These are phyloP conservation scores for Pyrocephalus nanus DNA, from an alignment of 2,797 vertebrate genomes.

Conservation along the genomic window DNA sequence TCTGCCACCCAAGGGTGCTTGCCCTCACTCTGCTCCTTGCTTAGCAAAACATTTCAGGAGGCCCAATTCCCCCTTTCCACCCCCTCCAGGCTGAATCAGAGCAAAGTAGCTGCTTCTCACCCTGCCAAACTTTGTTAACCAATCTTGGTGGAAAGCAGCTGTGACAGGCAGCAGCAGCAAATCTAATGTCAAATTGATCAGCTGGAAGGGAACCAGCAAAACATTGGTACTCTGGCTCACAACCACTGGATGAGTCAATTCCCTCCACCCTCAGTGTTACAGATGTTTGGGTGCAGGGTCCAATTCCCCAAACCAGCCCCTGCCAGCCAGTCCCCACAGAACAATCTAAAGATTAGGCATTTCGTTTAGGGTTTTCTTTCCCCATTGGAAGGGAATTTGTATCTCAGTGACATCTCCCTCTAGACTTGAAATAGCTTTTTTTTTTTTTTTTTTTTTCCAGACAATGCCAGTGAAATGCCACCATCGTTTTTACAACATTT, in stretches of 20 bases:
- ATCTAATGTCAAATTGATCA: background rate
- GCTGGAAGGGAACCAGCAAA: conserved; percentile 20
- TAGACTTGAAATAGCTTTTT: background rate
- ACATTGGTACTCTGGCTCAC: background rate
- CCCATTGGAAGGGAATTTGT: background rate
- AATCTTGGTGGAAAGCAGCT: background rate
- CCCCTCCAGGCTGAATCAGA: background rate
- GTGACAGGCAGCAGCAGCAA: background rate
- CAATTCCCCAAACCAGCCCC: background rate
- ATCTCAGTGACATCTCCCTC: background rate
- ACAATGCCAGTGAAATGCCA: background rate
- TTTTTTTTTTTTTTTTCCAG: background rate
- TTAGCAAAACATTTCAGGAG: background rate
- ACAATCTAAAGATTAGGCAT: background rate
- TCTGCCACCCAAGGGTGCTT: background rate
- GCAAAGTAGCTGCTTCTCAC: background rate
- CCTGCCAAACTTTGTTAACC: conserved; percentile 3
- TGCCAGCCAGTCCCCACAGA: background rate
- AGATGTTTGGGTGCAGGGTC: background rate
- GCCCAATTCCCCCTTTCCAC: background rate
- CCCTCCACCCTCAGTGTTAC: background rate
- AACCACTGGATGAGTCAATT: background rate
- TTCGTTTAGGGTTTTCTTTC: background rate
- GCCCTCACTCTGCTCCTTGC: background rate
- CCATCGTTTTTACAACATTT: background rate